phyloP scores from a whole-genome alignment of 2,113 vertebrate species.

The Mobula birostris region DNA sequence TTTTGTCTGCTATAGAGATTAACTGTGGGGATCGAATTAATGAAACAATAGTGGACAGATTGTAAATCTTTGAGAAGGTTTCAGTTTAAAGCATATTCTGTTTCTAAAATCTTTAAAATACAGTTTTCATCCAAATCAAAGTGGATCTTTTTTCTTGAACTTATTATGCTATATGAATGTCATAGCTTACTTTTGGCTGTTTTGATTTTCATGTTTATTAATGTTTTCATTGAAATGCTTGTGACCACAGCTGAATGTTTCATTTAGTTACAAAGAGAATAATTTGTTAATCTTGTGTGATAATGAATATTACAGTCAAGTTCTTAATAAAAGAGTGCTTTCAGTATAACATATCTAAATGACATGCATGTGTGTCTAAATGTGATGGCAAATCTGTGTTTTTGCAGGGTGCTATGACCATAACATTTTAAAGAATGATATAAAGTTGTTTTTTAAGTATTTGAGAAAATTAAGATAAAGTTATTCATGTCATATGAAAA shows the following conservation, averaged over 20 bases:
- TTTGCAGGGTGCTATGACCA: not conserved
- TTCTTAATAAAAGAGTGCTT: slow-evolving; percentile 12
- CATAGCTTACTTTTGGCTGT: slow-evolving; percentile 31
- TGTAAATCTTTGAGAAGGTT: not conserved
- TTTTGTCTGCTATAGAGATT: not conserved
- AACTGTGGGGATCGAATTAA: not conserved
- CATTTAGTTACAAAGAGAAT: not conserved
- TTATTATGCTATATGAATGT: slow-evolving; percentile 54
- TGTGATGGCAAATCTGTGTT: not conserved
- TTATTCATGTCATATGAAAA: not conserved
- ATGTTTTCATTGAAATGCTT: not conserved
- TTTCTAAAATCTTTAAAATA: slow-evolving; percentile 12
- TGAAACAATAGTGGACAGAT: not conserved
- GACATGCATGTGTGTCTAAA: not conserved
- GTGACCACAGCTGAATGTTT: not conserved
- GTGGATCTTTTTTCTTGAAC: slow-evolving; percentile 44
- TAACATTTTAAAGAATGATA: slow-evolving; percentile 14
- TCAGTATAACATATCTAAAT: not conserved
- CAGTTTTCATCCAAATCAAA: slow-evolving; percentile 9
- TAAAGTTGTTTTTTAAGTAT: not conserved
- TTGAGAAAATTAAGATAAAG: slow-evolving; percentile 22
- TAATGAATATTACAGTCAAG: slow-evolving; percentile 1
- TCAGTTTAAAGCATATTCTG: slow-evolving; percentile 43
- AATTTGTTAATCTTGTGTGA: not conserved
- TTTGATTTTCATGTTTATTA: slow-evolving; percentile 23